Percentiles rank a stretch among this genome's conserved stretches.
phyloP scores from a whole-genome alignment of 2,797 vertebrate genomes.

The Neoniphon sammara region DNA sequence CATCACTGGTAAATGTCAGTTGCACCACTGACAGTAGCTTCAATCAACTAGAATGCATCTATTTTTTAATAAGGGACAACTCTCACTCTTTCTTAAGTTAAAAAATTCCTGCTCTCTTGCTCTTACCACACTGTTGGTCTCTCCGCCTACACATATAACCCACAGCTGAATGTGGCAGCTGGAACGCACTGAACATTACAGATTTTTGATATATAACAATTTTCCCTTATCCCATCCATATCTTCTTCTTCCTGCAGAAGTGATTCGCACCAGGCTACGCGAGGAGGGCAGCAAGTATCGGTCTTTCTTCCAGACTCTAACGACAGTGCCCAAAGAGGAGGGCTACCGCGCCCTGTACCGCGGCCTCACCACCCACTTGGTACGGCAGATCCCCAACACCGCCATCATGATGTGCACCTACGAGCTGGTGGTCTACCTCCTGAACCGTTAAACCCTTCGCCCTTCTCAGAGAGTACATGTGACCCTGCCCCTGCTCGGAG shows the following conservation, averaged over 20 bases:
- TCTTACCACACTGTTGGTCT: too few species aligned
- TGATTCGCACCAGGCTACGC: constrained; percentile 96
- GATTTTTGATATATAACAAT: background rate
- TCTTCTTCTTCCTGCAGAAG: constrained; percentile 82
- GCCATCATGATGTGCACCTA: constrained; percentile 99
- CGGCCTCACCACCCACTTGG: constrained; percentile 94
- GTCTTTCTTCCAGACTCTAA: constrained; percentile 96
- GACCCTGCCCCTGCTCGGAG: constrained; percentile 39
- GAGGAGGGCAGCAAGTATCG: constrained; percentile 98
- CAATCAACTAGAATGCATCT: too few species aligned
- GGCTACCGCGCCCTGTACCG: constrained; percentile 94
- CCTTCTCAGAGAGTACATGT: constrained; percentile 22
- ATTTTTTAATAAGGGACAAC: too few species aligned
- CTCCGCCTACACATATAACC: too few species aligned
- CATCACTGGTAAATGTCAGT: too few species aligned
- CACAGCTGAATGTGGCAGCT: background rate
- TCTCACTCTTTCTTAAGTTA: too few species aligned
- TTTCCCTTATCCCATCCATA: background rate
- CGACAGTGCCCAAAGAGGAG: constrained; percentile 91
- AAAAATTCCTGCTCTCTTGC: too few species aligned
- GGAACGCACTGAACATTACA: background rate
- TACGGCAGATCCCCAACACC: constrained; percentile 98
- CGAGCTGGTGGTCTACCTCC: constrained; percentile 95
- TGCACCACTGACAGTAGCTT: too few species aligned
- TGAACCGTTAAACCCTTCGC: constrained; percentile 87